These are phyloP conservation scores for Dermatemys mawii DNA, from an alignment of 2,113 vertebrate genomes.

Conservation along the genomic window DNA sequence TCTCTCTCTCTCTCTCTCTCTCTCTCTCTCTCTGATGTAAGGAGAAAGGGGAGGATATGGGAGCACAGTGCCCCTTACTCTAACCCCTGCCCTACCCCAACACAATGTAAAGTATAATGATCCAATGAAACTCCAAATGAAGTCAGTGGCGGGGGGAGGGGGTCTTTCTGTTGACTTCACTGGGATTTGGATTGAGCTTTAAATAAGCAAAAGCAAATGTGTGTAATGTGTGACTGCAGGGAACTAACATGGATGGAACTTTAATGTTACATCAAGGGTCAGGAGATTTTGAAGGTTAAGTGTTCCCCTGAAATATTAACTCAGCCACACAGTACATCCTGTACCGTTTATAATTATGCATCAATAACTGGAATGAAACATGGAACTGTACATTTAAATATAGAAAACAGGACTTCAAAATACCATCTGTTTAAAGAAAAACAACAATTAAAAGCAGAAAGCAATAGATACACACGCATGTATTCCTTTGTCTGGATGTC, in stretches of 20 bases:
- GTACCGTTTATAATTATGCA: not conserved
- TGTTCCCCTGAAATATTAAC: constrained; percentile 41
- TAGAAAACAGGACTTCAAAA: not conserved
- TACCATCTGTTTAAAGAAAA: accelerated
- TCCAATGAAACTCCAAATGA: constrained; percentile 49
- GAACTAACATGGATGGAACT: constrained; percentile 57
- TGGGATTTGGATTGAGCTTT: constrained; percentile 1
- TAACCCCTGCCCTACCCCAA: not conserved
- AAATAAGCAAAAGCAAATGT: not conserved
- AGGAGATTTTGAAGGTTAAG: constrained; percentile 26
- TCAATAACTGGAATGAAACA: not conserved
- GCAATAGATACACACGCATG: not conserved
- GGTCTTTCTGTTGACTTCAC: constrained; percentile 42
- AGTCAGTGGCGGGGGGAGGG: constrained; percentile 41
- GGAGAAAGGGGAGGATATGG: not conserved
- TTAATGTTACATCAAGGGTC: constrained; percentile 51
- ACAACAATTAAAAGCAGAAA: not conserved
- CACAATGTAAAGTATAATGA: constrained; percentile 29
- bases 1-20: too few species aligned
- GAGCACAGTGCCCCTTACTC: not conserved
- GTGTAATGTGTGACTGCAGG: constrained; percentile 59
- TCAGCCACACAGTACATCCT: not conserved
- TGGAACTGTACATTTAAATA: not conserved
- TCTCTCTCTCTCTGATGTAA: not conserved
- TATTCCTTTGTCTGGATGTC: not conserved